These are phyloP conservation scores for Bombus balteatus DNA, from an alignment of 1,140 invertebrate genomes.

Conservation along the genomic window DNA sequence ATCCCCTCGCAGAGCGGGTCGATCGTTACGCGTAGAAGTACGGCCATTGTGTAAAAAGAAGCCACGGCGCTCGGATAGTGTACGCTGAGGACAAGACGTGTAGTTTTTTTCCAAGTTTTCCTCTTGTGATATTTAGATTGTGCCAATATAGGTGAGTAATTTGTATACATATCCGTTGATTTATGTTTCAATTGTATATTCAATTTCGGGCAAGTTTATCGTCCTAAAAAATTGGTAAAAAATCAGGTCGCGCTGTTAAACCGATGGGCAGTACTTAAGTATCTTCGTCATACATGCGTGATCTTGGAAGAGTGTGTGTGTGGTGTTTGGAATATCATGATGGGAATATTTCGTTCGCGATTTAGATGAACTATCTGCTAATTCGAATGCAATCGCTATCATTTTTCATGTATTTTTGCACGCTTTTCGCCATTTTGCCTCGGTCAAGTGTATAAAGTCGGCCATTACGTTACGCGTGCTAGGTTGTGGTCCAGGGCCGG, in stretches of 20 bases:
- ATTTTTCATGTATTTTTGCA: slow-evolving; percentile 66
- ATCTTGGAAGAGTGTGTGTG: neutral
- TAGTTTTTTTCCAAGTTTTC: slow-evolving; percentile 80
- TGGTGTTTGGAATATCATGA: neutral
- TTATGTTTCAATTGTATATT: neutral
- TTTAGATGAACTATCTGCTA: neutral
- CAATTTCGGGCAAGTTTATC: too few species aligned
- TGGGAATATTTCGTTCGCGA: neutral
- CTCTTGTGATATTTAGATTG: slow-evolving; percentile 82
- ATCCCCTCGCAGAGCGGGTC: slow-evolving; percentile 64
- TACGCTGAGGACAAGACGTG: slow-evolving; percentile 78
- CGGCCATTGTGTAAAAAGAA: slow-evolving; percentile 81
- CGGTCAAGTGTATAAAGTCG: slow-evolving; percentile 74
- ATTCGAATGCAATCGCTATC: neutral
- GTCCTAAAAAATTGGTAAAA: slow-evolving; percentile 49
- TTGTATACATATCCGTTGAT: neutral
- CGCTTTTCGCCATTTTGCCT: slow-evolving; percentile 81
- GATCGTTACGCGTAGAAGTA: slow-evolving; percentile 76
- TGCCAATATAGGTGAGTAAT: slow-evolving; percentile 80
- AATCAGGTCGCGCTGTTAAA: slow-evolving; percentile 60
- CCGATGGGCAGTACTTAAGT: neutral
- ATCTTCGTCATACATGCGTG: neutral
- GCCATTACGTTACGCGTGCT: slow-evolving; percentile 78
- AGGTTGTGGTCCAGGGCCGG: slow-evolving; percentile 62
- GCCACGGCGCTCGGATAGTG: slow-evolving; percentile 77